Evolutionary conservation across 2,797 vertebrate genomes (phyloP).

Genomic region (Avahi laniger): DNA sequence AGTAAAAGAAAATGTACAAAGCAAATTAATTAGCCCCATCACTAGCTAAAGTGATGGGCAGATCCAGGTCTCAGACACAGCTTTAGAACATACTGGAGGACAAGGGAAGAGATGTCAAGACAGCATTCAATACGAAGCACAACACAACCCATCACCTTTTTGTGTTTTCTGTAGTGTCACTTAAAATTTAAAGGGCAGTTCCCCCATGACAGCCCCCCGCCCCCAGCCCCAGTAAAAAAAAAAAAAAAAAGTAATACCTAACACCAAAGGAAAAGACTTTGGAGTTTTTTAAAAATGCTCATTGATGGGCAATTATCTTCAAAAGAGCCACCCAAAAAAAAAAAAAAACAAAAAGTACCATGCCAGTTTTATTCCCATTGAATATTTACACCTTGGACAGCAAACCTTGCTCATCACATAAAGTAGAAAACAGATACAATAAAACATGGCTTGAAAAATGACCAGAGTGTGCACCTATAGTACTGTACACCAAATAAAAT

Average conservation of each 20-base stretch:
- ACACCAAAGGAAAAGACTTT: constrained; percentile 84
- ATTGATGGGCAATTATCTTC: constrained; percentile 85
- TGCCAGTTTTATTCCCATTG: constrained; percentile 96
- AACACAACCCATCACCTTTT: constrained; percentile 86
- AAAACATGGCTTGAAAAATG: constrained; percentile 92
- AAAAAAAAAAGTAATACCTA: constrained; percentile 82
- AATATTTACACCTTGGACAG: constrained; percentile 98
- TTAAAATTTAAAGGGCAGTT: constrained; percentile 85
- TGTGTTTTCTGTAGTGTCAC: constrained; percentile 78
- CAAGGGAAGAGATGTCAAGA: constrained; percentile 83
- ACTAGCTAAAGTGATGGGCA: constrained; percentile 86
- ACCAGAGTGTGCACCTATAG: constrained; percentile 90
- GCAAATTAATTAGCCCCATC: constrained; percentile 90
- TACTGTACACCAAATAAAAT: constrained; percentile 95
- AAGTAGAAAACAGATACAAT: constrained; percentile 93
- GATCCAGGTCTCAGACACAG: constrained; percentile 88
- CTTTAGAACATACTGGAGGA: constrained; percentile 86
- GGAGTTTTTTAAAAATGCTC: constrained; percentile 93
- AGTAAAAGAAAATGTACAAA: constrained; percentile 85
- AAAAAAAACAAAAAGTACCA: constrained; percentile 86
- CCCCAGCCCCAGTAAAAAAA: constrained; percentile 52
- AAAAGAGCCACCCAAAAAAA: constrained; percentile 85
- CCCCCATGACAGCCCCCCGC: constrained; percentile 79
- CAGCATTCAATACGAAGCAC: constrained; percentile 88
- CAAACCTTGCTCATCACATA: constrained; percentile 93